Evolutionary conservation across 2,113 vertebrate species (phyloP).

Genomic region (Erythrocercus mccallii): DNA sequence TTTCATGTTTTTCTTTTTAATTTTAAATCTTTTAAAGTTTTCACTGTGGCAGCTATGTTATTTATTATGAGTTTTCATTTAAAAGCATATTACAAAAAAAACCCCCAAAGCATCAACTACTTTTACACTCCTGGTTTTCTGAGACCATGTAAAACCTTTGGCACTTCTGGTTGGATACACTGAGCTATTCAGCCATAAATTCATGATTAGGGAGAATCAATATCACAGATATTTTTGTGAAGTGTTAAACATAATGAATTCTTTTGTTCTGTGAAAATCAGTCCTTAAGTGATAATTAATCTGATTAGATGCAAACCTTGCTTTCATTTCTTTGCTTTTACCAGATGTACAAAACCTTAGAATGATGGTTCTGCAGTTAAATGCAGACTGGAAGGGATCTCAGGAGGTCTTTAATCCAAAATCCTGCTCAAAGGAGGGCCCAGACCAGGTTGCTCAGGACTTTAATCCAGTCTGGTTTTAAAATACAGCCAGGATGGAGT

Average conservation of each 20-base stretch:
- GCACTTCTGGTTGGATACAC: background rate
- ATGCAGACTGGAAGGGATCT: background rate
- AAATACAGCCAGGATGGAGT: background rate
- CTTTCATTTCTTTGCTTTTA: background rate
- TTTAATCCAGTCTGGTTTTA: background rate
- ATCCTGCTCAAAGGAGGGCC: background rate
- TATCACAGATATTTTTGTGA: background rate
- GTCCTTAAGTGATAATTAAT: constrained; percentile 27
- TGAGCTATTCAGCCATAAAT: background rate
- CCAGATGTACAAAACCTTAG: background rate
- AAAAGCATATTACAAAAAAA: background rate
- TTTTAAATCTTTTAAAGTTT: background rate
- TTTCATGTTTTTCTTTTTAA: background rate
- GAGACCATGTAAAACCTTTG: background rate
- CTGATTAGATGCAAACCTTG: constrained; percentile 26
- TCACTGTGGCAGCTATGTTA: background rate
- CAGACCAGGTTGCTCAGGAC: background rate
- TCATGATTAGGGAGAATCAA: background rate
- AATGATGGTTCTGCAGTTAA: background rate
- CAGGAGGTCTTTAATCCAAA: background rate
- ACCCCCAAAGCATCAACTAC: background rate
- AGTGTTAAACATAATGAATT: constrained; percentile 31
- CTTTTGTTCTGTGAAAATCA: constrained; percentile 43
- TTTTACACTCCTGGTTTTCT: background rate
- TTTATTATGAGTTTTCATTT: background rate